phyloP scores from a whole-genome alignment of 2,113 vertebrate genomes.

The Leiothrix lutea region DNA sequence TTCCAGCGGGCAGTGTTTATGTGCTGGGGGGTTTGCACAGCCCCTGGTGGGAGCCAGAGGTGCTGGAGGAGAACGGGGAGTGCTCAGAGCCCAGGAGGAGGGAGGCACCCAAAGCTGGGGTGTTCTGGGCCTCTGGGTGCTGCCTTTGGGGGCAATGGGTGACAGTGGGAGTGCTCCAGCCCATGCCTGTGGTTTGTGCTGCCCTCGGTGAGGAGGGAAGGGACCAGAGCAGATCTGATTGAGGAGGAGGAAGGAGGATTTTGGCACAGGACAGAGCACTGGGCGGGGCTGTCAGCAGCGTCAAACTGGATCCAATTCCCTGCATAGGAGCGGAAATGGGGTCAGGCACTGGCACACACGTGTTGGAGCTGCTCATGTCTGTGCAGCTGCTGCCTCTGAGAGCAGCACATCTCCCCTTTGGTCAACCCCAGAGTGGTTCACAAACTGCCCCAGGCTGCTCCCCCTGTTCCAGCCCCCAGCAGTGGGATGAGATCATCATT shows the following conservation, averaged over 20 bases:
- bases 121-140: neutral
- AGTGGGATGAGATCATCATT: fast-evolving
- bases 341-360: neutral
- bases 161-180: fast-evolving
- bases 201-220: neutral
- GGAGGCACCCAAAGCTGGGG: fast-evolving
- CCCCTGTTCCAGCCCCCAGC: neutral
- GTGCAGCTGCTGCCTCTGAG: neutral
- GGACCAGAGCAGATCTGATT: fast-evolving
- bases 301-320: too few species aligned
- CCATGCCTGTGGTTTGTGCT: fast-evolving
- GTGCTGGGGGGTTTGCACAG: fast-evolving
- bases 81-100: neutral
- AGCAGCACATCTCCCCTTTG: fast-evolving
- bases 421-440: fast-evolving
- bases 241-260: neutral
- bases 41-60: neutral
- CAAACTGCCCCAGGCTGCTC: neutral
- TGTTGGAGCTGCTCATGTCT: neutral
- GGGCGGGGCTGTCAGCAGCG: fast-evolving
- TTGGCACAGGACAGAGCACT: neutral
- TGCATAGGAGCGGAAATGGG: fast-evolving
- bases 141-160: fast-evolving
- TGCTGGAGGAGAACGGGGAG: fast-evolving
- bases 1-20: fast-evolving